Conservation (phyloP, 2,113 vertebrate genomes). For the Tauraco erythrolophus region DNA sequence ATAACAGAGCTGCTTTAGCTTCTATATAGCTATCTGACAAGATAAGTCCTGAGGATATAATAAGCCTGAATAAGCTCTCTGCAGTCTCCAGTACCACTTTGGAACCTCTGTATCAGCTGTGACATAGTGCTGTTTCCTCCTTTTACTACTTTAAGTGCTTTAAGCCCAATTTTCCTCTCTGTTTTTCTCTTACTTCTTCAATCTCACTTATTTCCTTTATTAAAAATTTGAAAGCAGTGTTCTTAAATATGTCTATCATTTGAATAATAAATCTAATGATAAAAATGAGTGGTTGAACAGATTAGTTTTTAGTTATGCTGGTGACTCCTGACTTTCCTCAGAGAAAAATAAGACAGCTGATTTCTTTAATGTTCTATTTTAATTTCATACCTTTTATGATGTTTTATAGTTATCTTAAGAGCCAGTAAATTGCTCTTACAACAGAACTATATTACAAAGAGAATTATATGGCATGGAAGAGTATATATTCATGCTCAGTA, state of each 20-base stretch:
- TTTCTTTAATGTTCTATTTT: background rate
- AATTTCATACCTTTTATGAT: background rate
- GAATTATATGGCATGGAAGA: background rate
- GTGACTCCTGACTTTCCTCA: background rate
- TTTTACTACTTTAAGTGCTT: background rate
- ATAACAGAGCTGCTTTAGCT: background rate
- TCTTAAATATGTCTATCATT: background rate
- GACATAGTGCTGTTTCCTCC: background rate
- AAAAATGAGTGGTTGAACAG: background rate
- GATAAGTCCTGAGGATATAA: background rate
- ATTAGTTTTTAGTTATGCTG: background rate
- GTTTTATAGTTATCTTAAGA: constrained; percentile 13
- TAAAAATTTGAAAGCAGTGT: background rate
- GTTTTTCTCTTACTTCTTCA: background rate
- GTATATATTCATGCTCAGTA: background rate
- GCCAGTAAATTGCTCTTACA: background rate
- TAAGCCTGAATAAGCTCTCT: background rate
- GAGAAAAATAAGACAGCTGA: background rate
- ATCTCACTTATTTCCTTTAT: background rate
- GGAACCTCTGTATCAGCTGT: background rate
- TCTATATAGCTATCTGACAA: background rate
- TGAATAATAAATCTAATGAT: background rate
- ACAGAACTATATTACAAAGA: background rate
- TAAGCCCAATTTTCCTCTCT: background rate
- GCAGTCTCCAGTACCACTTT: background rate